A percentile compares a stretch with the other conserved stretches of the same genome.
These are phyloP conservation scores for Phalacrocorax pelagicus DNA, from an alignment of 2,113 vertebrate genomes.

Conservation along the genomic window DNA sequence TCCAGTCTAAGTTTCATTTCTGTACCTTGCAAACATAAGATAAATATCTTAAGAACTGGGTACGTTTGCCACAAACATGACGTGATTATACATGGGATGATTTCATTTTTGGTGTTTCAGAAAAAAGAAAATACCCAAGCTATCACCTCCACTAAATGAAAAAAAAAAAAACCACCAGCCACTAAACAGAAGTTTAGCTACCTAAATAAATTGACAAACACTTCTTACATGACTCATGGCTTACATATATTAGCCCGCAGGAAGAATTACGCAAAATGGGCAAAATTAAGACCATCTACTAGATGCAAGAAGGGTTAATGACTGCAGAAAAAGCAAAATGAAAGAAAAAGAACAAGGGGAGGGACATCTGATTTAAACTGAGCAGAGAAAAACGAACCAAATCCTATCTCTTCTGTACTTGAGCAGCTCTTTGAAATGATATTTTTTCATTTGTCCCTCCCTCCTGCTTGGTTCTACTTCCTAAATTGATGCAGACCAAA, in stretches of 20 bases:
- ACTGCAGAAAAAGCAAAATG: neutral
- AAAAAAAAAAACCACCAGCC: neutral
- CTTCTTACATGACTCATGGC: neutral
- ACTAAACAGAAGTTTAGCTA: neutral
- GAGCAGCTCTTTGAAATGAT: neutral
- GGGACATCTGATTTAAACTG: neutral
- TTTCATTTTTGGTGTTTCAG: neutral
- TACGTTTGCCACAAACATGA: neutral
- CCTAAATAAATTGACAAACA: neutral
- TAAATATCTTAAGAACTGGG: neutral
- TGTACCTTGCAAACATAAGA: neutral
- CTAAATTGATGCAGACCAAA: neutral
- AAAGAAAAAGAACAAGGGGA: neutral
- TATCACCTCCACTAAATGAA: neutral
- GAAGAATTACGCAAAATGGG: neutral
- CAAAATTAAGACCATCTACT: neutral
- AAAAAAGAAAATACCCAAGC: neutral
- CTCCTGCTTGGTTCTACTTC: neutral
- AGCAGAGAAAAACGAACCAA: neutral
- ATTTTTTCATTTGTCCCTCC: neutral
- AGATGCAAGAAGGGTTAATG: neutral
- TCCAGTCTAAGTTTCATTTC: neutral
- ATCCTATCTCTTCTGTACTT: neutral
- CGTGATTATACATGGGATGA: neutral
- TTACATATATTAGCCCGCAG: neutral